Conservation (phyloP, 37 sponge, comb jelly and placozoan genomes). For the Lycopodina hypogea region DNA sequence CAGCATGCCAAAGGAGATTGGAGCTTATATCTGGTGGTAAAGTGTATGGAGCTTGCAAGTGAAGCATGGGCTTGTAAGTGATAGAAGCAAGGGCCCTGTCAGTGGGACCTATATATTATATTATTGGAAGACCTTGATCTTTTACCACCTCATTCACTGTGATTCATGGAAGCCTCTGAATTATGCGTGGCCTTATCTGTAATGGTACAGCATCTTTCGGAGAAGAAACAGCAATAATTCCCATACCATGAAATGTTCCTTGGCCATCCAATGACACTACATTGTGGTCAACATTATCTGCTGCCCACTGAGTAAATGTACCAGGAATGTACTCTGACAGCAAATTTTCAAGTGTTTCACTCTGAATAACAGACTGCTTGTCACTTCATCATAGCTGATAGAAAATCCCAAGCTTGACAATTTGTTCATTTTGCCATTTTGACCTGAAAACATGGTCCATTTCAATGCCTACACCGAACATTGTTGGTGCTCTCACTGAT, state of each 20-base stretch:
- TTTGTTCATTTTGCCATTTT: too few relatives aligned
- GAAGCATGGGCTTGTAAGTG: not conserved
- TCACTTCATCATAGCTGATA: conserved; percentile 24
- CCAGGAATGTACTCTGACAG: too few relatives aligned
- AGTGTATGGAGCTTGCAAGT: conserved; percentile 26
- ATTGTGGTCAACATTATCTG: too few relatives aligned
- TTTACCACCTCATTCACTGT: conserved; percentile 20
- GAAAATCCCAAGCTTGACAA: too few relatives aligned
- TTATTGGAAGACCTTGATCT: conserved; percentile 7
- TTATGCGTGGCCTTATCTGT: conserved; percentile 1
- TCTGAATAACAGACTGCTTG: conserved; percentile 32
- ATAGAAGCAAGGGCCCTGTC: not conserved
- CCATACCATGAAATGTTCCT: too few relatives aligned
- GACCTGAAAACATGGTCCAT: too few relatives aligned
- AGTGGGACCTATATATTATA: conserved; percentile 8
- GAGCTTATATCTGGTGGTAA: conserved; percentile 2
- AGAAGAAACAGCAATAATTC: conserved; percentile 37
- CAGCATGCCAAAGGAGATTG: not conserved
- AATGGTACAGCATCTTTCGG: conserved; percentile 21
- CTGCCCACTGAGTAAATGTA: too few relatives aligned
- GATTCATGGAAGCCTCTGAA: conserved; percentile 11
- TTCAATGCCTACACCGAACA: conserved; percentile 29
- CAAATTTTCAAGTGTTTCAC: too few relatives aligned
- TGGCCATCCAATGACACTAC: too few relatives aligned
- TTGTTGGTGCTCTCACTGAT: not conserved